These are phyloP conservation scores for Tachina grossa DNA, from an alignment of 2,888 invertebrate species.

Conservation along the genomic window DNA sequence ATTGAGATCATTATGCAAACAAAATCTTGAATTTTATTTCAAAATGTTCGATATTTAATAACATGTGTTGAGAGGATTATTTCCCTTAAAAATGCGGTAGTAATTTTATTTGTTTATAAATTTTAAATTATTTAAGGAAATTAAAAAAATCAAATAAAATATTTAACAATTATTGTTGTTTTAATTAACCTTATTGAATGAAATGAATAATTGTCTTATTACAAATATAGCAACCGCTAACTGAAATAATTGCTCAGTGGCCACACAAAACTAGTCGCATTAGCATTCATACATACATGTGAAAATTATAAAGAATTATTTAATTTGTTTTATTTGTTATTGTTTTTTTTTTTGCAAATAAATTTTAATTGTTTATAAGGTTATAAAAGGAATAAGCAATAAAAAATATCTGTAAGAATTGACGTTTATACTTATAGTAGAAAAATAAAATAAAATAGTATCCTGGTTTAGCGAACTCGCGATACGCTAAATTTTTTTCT, in stretches of 20 bases:
- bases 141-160: slow-evolving; percentile 28
- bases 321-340: slow-evolving; percentile 11
- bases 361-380: slow-evolving; percentile 24
- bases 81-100: slow-evolving; percentile 21
- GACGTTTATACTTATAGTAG: slow-evolving; percentile 11
- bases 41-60: no score
- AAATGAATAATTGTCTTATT: slow-evolving; percentile 58
- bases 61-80: not conserved
- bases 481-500: no score
- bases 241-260: slow-evolving; percentile 21
- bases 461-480: no score
- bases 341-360: not conserved
- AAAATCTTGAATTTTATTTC: no score
- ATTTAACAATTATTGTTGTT: slow-evolving; percentile 46
- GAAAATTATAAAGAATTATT: slow-evolving; percentile 32
- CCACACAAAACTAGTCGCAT: not conserved
- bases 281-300: not conserved
- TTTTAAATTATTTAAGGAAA: slow-evolving; percentile 24
- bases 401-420: not conserved
- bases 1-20: no score
- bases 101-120: slow-evolving; percentile 19
- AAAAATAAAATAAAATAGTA: not conserved
- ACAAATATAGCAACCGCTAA: slow-evolving; percentile 15
- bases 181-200: slow-evolving; percentile 62
- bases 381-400: slow-evolving; percentile 15